Evolutionary conservation across 2,888 invertebrate genomes (phyloP).

Genomic region (Boloria selene): DNA sequence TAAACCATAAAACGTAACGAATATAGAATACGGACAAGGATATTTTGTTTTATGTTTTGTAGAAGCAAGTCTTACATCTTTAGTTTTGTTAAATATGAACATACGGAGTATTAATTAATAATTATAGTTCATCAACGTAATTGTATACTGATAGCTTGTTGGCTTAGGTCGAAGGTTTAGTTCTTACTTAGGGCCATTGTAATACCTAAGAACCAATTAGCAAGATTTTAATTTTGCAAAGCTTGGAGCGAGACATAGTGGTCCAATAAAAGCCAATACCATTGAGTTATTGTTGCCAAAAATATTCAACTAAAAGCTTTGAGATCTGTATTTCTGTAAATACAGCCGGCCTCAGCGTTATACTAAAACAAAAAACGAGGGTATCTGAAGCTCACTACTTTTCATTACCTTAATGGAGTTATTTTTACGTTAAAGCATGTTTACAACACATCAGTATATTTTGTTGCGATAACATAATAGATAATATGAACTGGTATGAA

Average conservation of each 20-base stretch:
- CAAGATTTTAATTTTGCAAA: background rate
- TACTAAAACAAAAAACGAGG: constrained; percentile 28
- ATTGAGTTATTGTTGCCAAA: constrained; percentile 25
- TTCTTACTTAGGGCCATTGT: too few relatives aligned
- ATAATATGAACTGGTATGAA: too few relatives aligned
- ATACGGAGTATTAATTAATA: too few relatives aligned
- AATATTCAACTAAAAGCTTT: constrained; percentile 25
- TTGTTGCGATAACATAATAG: background rate
- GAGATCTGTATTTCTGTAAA: constrained; percentile 27
- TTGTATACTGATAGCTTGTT: too few relatives aligned
- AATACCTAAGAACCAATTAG: too few relatives aligned
- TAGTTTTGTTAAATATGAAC: too few relatives aligned
- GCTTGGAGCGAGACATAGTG: constrained; percentile 7
- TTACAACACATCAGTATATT: constrained; percentile 1
- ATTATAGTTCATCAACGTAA: too few relatives aligned
- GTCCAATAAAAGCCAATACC: constrained; percentile 18
- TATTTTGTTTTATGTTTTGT: background rate
- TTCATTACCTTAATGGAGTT: constrained; percentile 34
- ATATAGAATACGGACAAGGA: constrained; percentile 19
- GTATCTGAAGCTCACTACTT: constrained; percentile 30
- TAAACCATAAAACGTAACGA: constrained; percentile 28
- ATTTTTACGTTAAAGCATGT: constrained; percentile 19
- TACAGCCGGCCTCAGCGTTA: constrained; percentile 25
- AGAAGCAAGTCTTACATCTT: too few relatives aligned
- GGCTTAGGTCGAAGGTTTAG: too few relatives aligned